A percentile compares a stretch with the other conserved stretches of the same genome.
phyloP scores from a whole-genome alignment of 2,797 vertebrate genomes.

The Sebastes taczanowskii region DNA sequence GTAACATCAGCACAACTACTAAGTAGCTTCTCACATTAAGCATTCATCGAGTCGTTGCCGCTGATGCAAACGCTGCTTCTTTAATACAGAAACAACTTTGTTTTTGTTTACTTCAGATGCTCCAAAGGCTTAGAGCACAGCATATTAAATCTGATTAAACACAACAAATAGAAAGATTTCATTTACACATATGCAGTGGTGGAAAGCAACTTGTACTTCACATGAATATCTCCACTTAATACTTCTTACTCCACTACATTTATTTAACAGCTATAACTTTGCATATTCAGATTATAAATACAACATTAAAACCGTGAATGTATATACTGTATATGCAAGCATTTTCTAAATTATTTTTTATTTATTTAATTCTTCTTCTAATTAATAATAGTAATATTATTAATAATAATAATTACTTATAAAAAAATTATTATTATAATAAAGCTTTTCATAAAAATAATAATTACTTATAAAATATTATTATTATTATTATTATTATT shows the following conservation, averaged over 20 bases:
- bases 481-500: too few species aligned
- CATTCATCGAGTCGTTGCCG: constrained; percentile 42
- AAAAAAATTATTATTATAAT: too few species aligned
- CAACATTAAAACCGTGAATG: too few species aligned
- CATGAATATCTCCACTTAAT: neutral
- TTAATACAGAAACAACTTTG: neutral
- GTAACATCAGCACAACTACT: constrained; percentile 57
- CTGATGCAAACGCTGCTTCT: constrained; percentile 27
- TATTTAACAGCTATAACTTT: neutral
- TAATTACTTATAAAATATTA: too few species aligned
- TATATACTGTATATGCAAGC: too few species aligned
- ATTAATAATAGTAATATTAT: too few species aligned
- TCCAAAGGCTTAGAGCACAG: neutral
- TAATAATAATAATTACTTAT: too few species aligned
- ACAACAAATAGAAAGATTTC: neutral
- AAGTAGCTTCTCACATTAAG: constrained; percentile 47
- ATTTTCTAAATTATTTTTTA: too few species aligned
- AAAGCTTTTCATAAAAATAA: too few species aligned
- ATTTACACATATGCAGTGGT: neutral
- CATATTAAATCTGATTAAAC: neutral
- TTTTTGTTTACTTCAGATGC: constrained; percentile 7
- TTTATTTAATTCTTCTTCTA: too few species aligned
- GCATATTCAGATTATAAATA: neutral
- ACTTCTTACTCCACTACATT: neutral
- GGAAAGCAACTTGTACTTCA: neutral